Percentiles rank a stretch among this genome's conserved stretches.
Evolutionary conservation across 2,888 invertebrate genomes (phyloP).

Genomic region (Macrophya alboannulata): DNA sequence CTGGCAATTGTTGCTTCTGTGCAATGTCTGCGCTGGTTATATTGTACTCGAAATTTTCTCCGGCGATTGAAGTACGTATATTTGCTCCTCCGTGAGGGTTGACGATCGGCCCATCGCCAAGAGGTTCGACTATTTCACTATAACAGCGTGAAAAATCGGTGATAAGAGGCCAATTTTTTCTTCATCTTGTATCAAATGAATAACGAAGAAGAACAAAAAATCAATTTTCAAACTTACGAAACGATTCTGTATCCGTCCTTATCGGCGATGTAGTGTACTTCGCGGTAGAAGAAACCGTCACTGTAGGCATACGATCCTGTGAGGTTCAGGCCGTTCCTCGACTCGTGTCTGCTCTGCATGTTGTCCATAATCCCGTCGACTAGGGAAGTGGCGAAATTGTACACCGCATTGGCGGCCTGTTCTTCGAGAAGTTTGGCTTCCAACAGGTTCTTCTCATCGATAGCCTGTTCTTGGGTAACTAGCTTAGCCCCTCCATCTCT

Average conservation of each 20-base stretch:
- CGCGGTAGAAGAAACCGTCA: constrained; percentile 83
- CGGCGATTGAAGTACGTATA: constrained; percentile 78
- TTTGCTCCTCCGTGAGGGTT: constrained; percentile 79
- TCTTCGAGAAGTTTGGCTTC: background rate
- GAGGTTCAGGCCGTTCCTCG: constrained; percentile 79
- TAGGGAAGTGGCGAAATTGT: constrained; percentile 79
- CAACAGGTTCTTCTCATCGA: background rate
- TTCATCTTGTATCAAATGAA: background rate
- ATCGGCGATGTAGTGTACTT: constrained; percentile 84
- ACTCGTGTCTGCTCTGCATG: constrained; percentile 78
- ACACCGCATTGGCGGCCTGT: constrained; percentile 75
- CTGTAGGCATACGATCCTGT: constrained; percentile 83
- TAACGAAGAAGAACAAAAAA: background rate
- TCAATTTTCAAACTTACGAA: constrained; percentile 77
- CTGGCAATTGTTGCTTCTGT: background rate
- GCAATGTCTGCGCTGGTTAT: constrained; percentile 77
- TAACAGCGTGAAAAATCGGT: constrained; percentile 61
- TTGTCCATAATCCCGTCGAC: constrained; percentile 81
- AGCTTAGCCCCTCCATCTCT: background rate
- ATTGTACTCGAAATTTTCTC: constrained; percentile 77
- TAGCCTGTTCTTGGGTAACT: background rate
- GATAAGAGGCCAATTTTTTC: background rate
- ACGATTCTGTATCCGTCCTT: constrained; percentile 84
- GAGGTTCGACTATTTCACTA: constrained; percentile 80
- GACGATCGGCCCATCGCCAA: constrained; percentile 81